These are phyloP conservation scores for Lochmaea crataegi DNA, from an alignment of 2,888 invertebrate species.

Conservation along the genomic window DNA sequence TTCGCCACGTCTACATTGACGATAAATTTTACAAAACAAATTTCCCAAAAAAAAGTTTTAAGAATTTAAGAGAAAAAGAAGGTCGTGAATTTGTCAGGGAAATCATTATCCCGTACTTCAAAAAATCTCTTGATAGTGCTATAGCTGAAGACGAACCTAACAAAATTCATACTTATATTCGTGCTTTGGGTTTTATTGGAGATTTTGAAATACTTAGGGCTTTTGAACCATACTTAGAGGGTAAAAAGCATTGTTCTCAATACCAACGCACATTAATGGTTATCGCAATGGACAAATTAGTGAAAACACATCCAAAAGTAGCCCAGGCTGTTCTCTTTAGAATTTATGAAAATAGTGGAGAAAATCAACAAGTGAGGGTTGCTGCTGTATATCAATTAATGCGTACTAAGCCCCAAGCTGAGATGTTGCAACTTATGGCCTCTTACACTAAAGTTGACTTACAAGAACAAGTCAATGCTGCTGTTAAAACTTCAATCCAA, in stretches of 20 bases:
- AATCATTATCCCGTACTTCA: slow-evolving; percentile 72
- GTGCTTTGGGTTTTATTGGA: slow-evolving; percentile 75
- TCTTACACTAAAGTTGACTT: slow-evolving; percentile 74
- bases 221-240: slow-evolving; percentile 77
- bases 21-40: slow-evolving; percentile 69
- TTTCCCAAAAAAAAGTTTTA: slow-evolving; percentile 76
- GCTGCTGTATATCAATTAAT: slow-evolving; percentile 74
- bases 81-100: slow-evolving; percentile 66
- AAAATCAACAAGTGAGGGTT: slow-evolving; percentile 74
- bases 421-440: slow-evolving; percentile 80
- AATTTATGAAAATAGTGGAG: slow-evolving; percentile 75
- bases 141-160: slow-evolving; percentile 68
- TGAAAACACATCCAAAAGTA: slow-evolving; percentile 66
- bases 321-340: slow-evolving; percentile 73
- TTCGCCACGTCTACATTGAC: slow-evolving; percentile 73
- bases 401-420: slow-evolving; percentile 70
- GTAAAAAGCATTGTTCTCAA: slow-evolving; percentile 68
- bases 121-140: slow-evolving; percentile 68
- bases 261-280: slow-evolving; percentile 76
- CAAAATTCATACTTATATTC: slow-evolving; percentile 72
- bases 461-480: slow-evolving; percentile 73
- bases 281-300: slow-evolving; percentile 68
- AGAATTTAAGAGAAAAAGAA: slow-evolving; percentile 69
- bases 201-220: slow-evolving; percentile 71
- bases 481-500: slow-evolving; percentile 73